Evolutionary conservation across 2,797 vertebrate species (phyloP).

Genomic region (Lacerta viridis): DNA sequence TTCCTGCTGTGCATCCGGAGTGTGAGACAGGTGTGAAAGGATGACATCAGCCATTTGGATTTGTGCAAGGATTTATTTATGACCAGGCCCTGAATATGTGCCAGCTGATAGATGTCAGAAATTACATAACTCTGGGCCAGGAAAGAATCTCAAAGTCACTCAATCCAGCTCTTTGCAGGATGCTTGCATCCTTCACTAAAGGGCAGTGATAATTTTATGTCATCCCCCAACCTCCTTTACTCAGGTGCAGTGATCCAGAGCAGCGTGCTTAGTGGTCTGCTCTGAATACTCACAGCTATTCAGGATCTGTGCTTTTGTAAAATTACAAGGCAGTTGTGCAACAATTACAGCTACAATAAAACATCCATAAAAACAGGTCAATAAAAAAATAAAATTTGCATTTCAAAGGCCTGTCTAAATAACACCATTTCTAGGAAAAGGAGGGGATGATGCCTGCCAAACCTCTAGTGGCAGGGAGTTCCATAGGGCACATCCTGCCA

Average conservation of each 20-base stretch:
- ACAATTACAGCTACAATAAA: too few species aligned
- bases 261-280: neutral
- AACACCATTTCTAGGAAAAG: too few species aligned
- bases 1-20: neutral
- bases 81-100: neutral
- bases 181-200: neutral
- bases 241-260: neutral
- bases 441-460: too few species aligned
- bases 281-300: neutral
- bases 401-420: too few species aligned
- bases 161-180: conserved; percentile 17
- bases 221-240: neutral
- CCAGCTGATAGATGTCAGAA: neutral
- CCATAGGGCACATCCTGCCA: too few species aligned
- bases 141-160: neutral
- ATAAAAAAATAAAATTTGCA: too few species aligned
- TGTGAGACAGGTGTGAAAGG: conserved; percentile 7
- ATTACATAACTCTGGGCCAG: neutral
- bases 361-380: too few species aligned
- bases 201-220: neutral
- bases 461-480: too few species aligned
- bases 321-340: too few species aligned
- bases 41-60: neutral
- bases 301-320: neutral
- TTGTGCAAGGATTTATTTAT: neutral